A percentile compares a stretch with the other conserved stretches of the same genome.
phyloP scores from a whole-genome alignment of 2,113 vertebrate species.

The Macrotis lagotis region DNA sequence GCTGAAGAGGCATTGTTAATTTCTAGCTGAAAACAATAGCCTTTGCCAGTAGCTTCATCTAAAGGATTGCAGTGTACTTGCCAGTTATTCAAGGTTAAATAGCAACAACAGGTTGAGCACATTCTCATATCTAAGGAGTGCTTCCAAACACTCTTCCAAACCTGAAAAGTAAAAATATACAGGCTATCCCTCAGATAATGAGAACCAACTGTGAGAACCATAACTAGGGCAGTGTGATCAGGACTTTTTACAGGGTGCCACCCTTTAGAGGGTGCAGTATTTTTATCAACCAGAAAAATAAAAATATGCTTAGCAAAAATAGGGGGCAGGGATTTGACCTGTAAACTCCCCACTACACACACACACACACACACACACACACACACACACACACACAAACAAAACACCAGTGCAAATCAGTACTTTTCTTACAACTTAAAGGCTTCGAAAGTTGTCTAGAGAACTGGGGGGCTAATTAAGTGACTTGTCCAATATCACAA shows the following conservation, averaged over 20 bases:
- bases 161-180: background rate
- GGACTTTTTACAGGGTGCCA: background rate
- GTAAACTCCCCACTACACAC: too few relatives aligned
- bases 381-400: too few relatives aligned
- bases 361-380: too few relatives aligned
- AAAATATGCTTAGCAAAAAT: background rate
- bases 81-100: constrained; percentile 25
- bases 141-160: background rate
- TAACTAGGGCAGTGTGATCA: background rate
- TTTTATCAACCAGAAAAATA: background rate
- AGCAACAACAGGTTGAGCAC: background rate
- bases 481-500: background rate
- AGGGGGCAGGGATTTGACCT: background rate
- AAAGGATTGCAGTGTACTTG: background rate
- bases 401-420: background rate
- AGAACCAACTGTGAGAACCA: background rate
- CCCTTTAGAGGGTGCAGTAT: background rate
- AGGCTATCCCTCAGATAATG: background rate
- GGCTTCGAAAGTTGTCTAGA: background rate
- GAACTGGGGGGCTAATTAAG: background rate
- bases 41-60: background rate
- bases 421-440: background rate
- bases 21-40: background rate
- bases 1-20: background rate
- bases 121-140: background rate